Evolutionary conservation across 2,888 invertebrate species (phyloP).

Genomic region (Biston betularia): DNA sequence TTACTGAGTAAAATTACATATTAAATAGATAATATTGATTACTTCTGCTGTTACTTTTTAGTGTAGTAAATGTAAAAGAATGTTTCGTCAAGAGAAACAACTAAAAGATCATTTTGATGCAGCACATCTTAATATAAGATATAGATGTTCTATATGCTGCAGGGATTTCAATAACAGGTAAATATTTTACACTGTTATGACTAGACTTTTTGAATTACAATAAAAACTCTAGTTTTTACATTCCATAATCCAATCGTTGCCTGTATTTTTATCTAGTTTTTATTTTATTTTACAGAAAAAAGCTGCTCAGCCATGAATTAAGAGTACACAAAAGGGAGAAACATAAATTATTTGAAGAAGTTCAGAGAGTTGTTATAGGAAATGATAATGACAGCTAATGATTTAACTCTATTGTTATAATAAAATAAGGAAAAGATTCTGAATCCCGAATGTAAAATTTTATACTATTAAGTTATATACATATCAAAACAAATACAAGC

Average conservation of each 20-base stretch:
- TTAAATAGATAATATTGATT: too few relatives aligned
- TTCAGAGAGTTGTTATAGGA: conserved; percentile 41
- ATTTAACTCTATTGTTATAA: background rate
- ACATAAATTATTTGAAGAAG: conserved; percentile 42
- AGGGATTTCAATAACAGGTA: conserved; percentile 47
- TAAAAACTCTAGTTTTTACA: too few relatives aligned
- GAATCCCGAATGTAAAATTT: background rate
- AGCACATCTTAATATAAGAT: conserved; percentile 50
- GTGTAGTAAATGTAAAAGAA: conserved; percentile 49
- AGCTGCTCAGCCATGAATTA: conserved; percentile 42
- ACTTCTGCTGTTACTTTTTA: conserved; percentile 28
- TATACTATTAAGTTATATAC: background rate
- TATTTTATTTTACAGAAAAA: conserved; percentile 38
- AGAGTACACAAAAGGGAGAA: conserved; percentile 45
- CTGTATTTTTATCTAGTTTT: background rate
- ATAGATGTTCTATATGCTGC: conserved; percentile 48
- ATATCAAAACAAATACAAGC: background rate
- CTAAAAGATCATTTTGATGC: conserved; percentile 49
- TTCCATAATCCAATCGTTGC: too few relatives aligned
- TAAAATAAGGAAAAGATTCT: background rate
- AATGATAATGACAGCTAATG: conserved; percentile 34
- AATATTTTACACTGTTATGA: background rate
- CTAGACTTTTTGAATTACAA: too few relatives aligned
- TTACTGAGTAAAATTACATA: background rate
- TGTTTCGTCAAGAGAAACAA: conserved; percentile 43